These are phyloP conservation scores for Hyperoodon ampullatus DNA, from an alignment of 2,113 vertebrate species.

Conservation along the genomic window DNA sequence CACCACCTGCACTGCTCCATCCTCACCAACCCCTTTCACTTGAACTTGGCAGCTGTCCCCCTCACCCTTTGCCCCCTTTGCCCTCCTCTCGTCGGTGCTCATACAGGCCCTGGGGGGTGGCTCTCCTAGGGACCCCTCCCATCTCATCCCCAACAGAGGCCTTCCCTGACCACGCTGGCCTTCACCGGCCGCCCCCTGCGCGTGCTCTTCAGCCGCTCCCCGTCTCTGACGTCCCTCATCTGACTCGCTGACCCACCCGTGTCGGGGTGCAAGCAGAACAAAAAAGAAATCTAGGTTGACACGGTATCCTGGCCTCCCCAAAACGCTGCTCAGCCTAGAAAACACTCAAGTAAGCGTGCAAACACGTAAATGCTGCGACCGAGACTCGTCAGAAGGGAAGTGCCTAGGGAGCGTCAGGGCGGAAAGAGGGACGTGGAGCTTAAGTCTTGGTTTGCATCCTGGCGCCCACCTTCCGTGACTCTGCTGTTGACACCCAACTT, in stretches of 20 bases:
- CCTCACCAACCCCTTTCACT: neutral
- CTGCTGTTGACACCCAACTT: accelerated
- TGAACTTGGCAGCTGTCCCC: no score
- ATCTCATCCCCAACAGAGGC: accelerated
- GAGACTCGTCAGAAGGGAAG: no score
- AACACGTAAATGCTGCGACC: accelerated
- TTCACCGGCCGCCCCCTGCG: neutral
- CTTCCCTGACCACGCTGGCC: neutral
- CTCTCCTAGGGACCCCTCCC: no score
- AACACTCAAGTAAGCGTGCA: accelerated
- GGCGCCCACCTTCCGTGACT: neutral
- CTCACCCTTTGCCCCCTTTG: accelerated
- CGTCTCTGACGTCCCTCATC: accelerated
- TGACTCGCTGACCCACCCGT: neutral
- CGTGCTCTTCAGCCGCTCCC: no score
- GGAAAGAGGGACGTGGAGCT: accelerated
- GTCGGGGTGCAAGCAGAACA: neutral
- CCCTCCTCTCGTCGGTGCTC: neutral
- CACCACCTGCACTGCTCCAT: neutral
- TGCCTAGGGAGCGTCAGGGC: accelerated
- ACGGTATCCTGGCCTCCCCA: neutral
- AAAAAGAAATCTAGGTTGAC: accelerated
- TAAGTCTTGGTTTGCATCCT: accelerated
- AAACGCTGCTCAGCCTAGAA: neutral
- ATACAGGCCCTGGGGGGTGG: neutral